These are phyloP conservation scores for Eristalis intricaria DNA, from an alignment of 2,888 invertebrate species.

Conservation along the genomic window DNA sequence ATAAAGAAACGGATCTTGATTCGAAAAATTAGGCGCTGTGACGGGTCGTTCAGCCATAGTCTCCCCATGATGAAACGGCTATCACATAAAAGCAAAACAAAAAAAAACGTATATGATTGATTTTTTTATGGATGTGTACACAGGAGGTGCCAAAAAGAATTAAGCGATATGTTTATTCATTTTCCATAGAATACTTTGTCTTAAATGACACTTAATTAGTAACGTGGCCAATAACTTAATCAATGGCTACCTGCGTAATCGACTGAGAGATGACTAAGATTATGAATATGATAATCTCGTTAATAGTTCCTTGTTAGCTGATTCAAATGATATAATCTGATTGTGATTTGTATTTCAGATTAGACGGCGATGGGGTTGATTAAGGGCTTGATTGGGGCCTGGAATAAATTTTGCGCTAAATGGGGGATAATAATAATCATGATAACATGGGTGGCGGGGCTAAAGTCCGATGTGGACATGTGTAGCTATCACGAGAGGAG, in stretches of 20 bases:
- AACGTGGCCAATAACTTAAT: neutral
- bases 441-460: too few relatives aligned
- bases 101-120: too few relatives aligned
- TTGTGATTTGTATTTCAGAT: neutral
- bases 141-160: neutral
- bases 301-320: neutral
- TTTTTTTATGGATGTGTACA: neutral
- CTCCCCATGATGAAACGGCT: too few relatives aligned
- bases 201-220: neutral
- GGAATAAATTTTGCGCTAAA: too few relatives aligned
- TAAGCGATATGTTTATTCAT: neutral
- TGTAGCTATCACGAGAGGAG: too few relatives aligned
- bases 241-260: neutral
- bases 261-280: neutral
- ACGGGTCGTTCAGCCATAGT: too few relatives aligned
- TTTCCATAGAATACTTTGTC: neutral
- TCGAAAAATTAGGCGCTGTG: too few relatives aligned
- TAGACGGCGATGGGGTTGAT: neutral
- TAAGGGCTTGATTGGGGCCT: neutral
- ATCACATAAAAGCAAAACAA: too few relatives aligned
- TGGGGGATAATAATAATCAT: too few relatives aligned
- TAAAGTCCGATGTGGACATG: too few relatives aligned
- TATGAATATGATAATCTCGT: neutral
- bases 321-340: neutral
- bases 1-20: too few relatives aligned